Base-by-base conservation (phyloP, 1,140 invertebrate species). In the Lasioglossum baleicum region DNA sequence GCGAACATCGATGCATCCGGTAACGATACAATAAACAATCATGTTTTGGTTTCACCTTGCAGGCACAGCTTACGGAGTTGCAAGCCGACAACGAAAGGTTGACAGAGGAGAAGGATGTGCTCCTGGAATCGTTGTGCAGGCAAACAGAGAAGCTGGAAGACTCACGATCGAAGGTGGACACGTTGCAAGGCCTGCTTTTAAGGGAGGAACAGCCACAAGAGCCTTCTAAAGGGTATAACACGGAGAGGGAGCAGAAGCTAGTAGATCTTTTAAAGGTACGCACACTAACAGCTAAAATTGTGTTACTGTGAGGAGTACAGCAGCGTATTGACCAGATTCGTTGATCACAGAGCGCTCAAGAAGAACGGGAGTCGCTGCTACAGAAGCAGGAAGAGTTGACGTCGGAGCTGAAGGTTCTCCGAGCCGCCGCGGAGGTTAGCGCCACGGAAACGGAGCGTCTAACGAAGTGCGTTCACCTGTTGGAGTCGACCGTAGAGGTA, bases 141-240 rank as follows among this genome's bases (percentile, higher is more conserved):
- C 98, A 98, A 92, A 98, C 97, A 3, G 97, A 98, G 90, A 97
- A 98, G 92, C 93, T 98, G 0, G 97, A 98, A 90, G 97, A 98
- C 86, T 96, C 96, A 22, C 93, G 96, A 82, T 95, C 94, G 26
- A 95, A 96, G 91, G 95, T 96, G 53, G 94, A 94, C 80, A 96
- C 96, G 3, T 91, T 97, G 42, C 96, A 97, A 89, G 95, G 95
- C 75, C 88, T 97, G 44, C 90, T 96, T 51, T 91, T 96, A 40
- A 94, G 95, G 69, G 95, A 96, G 84, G 94, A 95, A 48, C 95
- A 96, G 66, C 94, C 94, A 2, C 95, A 95, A 78, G 90, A 91
- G 82, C 83, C 87, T 71, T 86, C 89, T 22, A 90, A 90, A 82
- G 90, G 93, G 90, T 83, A 94, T 91, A 92, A 94, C 48, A 95